phyloP scores from a whole-genome alignment of 2,888 invertebrate genomes.

The Orthosia cruda region DNA sequence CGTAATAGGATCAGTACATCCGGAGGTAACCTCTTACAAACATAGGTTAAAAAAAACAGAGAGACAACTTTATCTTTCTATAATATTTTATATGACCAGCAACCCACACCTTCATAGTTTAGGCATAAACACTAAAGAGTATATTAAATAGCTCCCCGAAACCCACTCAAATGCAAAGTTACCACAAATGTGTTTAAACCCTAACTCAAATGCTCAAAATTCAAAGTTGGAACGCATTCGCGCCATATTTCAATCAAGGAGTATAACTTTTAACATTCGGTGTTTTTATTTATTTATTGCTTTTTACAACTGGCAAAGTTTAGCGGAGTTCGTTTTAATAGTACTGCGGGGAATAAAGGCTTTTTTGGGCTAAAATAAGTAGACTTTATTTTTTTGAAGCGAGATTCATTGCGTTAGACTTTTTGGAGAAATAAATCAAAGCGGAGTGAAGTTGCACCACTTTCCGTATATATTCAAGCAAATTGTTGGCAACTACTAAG shows the following conservation, averaged over 20 bases:
- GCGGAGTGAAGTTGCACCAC: not conserved
- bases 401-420: not conserved
- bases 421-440: conserved; percentile 20
- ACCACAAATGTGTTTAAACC: conserved; percentile 6
- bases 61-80: not conserved
- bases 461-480: conserved; percentile 4
- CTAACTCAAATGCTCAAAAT: conserved; percentile 37
- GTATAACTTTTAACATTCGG: conserved; percentile 8
- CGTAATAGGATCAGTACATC: too few species aligned
- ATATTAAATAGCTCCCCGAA: not conserved
- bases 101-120: not conserved
- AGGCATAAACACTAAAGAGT: not conserved
- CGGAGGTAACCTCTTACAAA: too few species aligned
- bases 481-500: not conserved
- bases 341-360: conserved; percentile 5
- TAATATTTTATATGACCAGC: not conserved
- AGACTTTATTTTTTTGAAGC: not conserved
- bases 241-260: conserved; percentile 45
- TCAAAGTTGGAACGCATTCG: conserved; percentile 46
- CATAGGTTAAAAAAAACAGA: too few species aligned
- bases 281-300: conserved; percentile 44
- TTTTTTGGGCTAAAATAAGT: not conserved
- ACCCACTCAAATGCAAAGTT: conserved; percentile 1
- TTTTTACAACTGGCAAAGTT: conserved; percentile 44
- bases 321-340: conserved; percentile 33